phyloP scores from a whole-genome alignment of 1,140 invertebrate species.

The Drosophila ananassae region DNA sequence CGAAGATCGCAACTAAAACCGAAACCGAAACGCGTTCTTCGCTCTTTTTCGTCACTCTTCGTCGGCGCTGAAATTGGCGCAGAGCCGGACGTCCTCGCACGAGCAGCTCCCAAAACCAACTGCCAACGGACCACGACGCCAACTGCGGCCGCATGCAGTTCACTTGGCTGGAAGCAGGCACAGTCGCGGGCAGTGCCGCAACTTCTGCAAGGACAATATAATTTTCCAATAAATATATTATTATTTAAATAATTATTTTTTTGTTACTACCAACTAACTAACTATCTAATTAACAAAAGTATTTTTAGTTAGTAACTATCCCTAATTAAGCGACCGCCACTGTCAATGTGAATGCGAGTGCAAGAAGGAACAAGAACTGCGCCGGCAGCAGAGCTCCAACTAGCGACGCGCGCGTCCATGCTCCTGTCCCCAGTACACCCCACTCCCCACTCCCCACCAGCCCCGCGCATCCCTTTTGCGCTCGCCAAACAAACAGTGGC shows the following conservation, averaged over 20 bases:
- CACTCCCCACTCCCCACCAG: constrained; percentile 22
- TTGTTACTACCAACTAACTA: not conserved
- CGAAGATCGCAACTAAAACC: constrained; percentile 20
- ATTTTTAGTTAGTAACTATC: not conserved
- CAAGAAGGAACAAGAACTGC: constrained; percentile 60
- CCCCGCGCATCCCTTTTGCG: constrained; percentile 13
- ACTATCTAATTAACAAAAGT: not conserved
- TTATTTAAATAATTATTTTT: not conserved
- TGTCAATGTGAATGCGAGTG: constrained; percentile 34
- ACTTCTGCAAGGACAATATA: not conserved
- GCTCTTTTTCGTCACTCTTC: constrained; percentile 19
- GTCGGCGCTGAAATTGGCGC: constrained; percentile 13
- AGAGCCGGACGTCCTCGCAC: constrained; percentile 67
- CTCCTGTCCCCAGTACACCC: constrained; percentile 35
- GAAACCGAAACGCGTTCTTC: constrained; percentile 10
- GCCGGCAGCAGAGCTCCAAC: constrained; percentile 29
- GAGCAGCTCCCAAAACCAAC: constrained; percentile 67
- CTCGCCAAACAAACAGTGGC: not conserved
- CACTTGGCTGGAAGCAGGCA: constrained; percentile 10
- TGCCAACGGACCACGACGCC: constrained; percentile 33
- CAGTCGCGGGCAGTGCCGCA: not conserved
- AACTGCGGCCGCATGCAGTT: constrained; percentile 39
- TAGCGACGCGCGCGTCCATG: constrained; percentile 55
- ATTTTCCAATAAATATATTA: not conserved
- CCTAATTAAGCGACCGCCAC: not conserved